phyloP scores from a whole-genome alignment of 2,113 vertebrate species.

The Electrona antarctica region DNA sequence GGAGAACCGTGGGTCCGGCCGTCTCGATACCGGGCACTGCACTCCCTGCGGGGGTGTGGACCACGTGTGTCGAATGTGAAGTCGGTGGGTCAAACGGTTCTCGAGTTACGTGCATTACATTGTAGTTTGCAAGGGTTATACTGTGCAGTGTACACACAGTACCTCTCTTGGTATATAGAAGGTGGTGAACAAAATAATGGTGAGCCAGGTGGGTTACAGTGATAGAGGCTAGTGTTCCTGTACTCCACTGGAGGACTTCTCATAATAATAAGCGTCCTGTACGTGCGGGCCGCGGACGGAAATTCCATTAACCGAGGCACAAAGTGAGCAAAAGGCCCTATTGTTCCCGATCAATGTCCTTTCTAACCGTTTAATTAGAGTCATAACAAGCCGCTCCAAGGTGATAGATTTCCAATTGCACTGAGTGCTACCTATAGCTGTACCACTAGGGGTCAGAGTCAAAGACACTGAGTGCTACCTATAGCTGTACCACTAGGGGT shows the following conservation, averaged over 20 bases:
- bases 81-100: too few relatives aligned
- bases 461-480: too few relatives aligned
- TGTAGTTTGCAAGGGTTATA: not conserved
- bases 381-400: slow-evolving; percentile 63
- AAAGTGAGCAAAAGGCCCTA: slow-evolving; percentile 36
- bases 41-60: too few relatives aligned
- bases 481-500: too few relatives aligned
- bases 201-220: not conserved
- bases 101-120: too few relatives aligned
- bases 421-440: slow-evolving; percentile 35
- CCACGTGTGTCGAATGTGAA: too few relatives aligned
- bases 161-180: not conserved
- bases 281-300: not conserved
- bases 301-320: slow-evolving; percentile 44
- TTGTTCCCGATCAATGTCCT: slow-evolving; percentile 60
- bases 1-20: too few relatives aligned
- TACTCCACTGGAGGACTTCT: not conserved
- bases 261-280: slow-evolving; percentile 19
- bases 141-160: not conserved
- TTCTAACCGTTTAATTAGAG: slow-evolving; percentile 75
- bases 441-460: slow-evolving; percentile 45
- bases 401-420: slow-evolving; percentile 69
- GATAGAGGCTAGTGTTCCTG: not conserved
- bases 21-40: too few relatives aligned
- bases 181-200: not conserved